Conservation (phyloP, 2,888 invertebrate genomes). For the Pammene fasciana region DNA sequence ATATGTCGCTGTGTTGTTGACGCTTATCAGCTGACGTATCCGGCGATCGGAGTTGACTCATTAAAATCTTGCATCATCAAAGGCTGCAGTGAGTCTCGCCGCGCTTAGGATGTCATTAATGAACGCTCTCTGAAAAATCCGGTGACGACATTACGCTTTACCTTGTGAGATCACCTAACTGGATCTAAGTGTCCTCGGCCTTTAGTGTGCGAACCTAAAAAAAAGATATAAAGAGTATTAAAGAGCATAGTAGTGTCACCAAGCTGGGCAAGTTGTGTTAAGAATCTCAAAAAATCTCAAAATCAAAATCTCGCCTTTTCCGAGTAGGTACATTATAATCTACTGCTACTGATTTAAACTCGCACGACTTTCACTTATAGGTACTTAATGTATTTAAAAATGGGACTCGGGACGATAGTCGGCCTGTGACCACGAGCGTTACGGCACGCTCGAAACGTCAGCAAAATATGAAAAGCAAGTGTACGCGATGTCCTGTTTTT, state of each 20-base stretch:
- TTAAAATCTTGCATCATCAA: constrained; percentile 55
- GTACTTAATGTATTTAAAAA: too few relatives aligned
- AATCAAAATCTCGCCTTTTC: neutral
- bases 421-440: too few relatives aligned
- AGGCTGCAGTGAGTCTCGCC: constrained; percentile 1
- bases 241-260: neutral
- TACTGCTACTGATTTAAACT: too few relatives aligned
- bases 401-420: too few relatives aligned
- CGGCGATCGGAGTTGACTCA: constrained; percentile 68
- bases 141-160: constrained; percentile 33
- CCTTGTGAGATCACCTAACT: constrained; percentile 7
- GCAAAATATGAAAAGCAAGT: too few relatives aligned
- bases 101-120: neutral
- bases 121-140: constrained; percentile 16
- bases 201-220: neutral
- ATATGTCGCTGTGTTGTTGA: constrained; percentile 45
- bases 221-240: too few relatives aligned
- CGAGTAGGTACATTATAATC: neutral
- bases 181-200: neutral
- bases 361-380: too few relatives aligned
- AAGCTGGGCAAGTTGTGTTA: too few relatives aligned
- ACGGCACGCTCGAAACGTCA: too few relatives aligned
- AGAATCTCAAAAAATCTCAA: too few relatives aligned
- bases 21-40: constrained; percentile 65
- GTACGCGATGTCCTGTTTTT: too few relatives aligned